phyloP scores from a whole-genome alignment of 1,140 invertebrate genomes.

The Apis dorsata region DNA sequence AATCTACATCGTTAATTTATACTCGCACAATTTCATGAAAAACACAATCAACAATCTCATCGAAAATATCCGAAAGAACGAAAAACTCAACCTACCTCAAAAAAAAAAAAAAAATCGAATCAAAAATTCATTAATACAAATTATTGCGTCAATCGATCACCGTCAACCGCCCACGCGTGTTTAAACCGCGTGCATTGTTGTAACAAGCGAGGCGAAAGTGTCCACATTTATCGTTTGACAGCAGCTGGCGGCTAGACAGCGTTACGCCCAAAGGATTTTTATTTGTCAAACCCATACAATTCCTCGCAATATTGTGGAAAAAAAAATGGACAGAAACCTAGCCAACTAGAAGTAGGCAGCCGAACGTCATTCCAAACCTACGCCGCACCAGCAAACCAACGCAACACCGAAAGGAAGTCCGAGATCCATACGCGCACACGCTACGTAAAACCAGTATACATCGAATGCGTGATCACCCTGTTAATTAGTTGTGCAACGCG shows the following conservation, averaged over 20 bases:
- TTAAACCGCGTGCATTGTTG: background rate
- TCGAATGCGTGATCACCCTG: conserved; percentile 49
- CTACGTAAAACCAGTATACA: background rate
- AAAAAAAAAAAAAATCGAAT: background rate
- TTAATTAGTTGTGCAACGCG: conserved; percentile 65
- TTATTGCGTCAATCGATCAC: background rate
- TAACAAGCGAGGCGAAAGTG: background rate
- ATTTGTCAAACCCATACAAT: conserved; percentile 7
- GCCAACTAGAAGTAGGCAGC: conserved; percentile 43
- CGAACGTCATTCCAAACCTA: conserved; percentile 67
- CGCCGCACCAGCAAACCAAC: conserved; percentile 47
- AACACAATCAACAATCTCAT: background rate
- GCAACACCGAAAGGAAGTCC: conserved; percentile 31
- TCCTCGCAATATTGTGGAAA: conserved; percentile 3
- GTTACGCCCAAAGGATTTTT: background rate
- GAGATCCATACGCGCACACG: conserved; percentile 20
- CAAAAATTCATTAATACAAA: conserved; percentile 4
- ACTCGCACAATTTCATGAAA: too few relatives aligned
- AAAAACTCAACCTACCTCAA: background rate
- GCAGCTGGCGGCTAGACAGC: background rate
- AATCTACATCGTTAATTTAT: too few relatives aligned
- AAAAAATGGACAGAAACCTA: background rate
- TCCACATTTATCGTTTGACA: background rate
- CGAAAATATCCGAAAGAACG: background rate
- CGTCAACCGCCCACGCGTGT: background rate